These are phyloP conservation scores for Ailurus styani DNA, from an alignment of 2,113 vertebrate species.

Conservation along the genomic window DNA sequence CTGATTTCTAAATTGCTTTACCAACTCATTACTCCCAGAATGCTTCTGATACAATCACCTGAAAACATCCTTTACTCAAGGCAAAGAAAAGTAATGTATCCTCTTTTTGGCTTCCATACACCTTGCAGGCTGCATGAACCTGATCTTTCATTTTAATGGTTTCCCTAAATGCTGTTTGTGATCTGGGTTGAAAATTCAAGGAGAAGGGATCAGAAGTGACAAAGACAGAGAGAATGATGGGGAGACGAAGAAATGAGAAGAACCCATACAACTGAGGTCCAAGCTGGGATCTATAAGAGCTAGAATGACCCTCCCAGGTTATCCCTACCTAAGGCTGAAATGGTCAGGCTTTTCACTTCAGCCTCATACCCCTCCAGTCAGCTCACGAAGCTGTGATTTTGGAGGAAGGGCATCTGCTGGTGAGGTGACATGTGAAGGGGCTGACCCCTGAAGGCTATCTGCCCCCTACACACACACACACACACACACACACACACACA, in stretches of 20 bases:
- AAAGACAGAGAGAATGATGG: background rate
- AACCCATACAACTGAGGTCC: background rate
- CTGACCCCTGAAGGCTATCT: background rate
- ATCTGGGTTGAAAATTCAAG: background rate
- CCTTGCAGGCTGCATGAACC: background rate
- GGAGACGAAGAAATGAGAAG: background rate
- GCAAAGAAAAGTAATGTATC: background rate
- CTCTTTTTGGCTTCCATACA: background rate
- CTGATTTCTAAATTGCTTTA: background rate
- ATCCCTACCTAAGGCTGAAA: background rate
- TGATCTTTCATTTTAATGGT: constrained; percentile 1
- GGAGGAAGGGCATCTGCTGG: background rate
- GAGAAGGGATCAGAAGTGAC: background rate
- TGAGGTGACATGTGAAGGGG: background rate
- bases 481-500: background rate
- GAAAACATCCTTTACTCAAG: background rate
- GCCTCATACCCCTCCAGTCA: background rate
- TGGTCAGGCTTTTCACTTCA: background rate
- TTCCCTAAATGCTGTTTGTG: background rate
- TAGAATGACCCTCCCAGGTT: background rate
- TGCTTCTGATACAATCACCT: background rate
- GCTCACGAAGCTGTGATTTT: background rate
- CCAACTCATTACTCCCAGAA: background rate
- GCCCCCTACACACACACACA: no score
- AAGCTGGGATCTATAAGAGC: background rate